phyloP scores from a whole-genome alignment of 2,797 vertebrate species.

The Hipposideros larvatus region DNA sequence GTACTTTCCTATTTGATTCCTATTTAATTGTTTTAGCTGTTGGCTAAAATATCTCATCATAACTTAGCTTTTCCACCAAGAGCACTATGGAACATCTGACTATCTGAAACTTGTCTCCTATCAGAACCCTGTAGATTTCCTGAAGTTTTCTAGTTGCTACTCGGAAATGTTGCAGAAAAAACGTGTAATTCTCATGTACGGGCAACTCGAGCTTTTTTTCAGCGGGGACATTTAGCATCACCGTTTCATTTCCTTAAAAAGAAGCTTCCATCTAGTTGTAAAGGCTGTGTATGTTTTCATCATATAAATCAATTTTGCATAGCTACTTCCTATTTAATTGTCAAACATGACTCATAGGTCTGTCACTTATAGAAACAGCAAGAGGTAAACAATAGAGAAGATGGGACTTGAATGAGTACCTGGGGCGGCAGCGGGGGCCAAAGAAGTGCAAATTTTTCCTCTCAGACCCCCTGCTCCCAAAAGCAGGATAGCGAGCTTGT shows the following conservation, averaged over 20 bases:
- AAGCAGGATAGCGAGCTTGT: neutral
- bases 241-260: neutral
- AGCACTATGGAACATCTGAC: neutral
- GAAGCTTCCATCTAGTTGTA: neutral
- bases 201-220: neutral
- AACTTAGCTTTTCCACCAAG: neutral
- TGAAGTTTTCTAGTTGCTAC: neutral
- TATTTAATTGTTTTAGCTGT: neutral
- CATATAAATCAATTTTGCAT: neutral
- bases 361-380: constrained; percentile 21
- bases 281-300: neutral
- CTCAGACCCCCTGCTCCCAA: neutral
- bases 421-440: neutral
- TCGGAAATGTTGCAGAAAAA: neutral
- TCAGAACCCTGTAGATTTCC: neutral
- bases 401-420: neutral
- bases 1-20: constrained; percentile 52
- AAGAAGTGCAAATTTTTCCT: neutral
- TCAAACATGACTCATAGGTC: constrained; percentile 2
- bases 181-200: neutral
- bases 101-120: neutral
- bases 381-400: neutral
- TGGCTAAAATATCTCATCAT: neutral
- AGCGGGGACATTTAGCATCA: neutral
- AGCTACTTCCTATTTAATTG: constrained; percentile 38